Base-by-base conservation (phyloP, 2,113 vertebrate species). In the Apeltes quadracus region DNA sequence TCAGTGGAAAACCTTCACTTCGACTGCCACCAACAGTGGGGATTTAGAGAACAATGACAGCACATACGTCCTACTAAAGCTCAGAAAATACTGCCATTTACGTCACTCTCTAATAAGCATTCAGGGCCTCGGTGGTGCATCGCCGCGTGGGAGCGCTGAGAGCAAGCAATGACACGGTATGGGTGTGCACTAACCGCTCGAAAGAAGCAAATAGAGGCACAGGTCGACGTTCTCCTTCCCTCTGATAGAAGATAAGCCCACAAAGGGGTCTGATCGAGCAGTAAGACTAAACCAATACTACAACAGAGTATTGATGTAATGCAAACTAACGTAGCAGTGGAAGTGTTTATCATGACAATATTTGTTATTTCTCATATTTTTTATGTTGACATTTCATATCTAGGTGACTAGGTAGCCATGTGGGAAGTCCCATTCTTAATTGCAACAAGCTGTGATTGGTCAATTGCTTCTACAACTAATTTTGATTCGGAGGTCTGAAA, bases 1-100 rank as follows among this genome's bases (percentile, higher is more conserved):
- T 78, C 66, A 59, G 84, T 59, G 69, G 69, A 38, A 69, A 80
- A 87, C 87, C 87, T 89, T 82, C 36, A 71, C 63, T 85, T 81
- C 67, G 34, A 78, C 46, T 53, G 38, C 62, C 23, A 22, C 71
- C 51, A 51, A 84, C 79, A 57, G 74, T 12, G 62, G 66, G 74
- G 73, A 84, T 79, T 79, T 83, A 48, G 44, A 81, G 72, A 59
- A 65, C 32, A 61, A 22, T 72, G 83, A 78, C 79, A 81, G 69
- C 65, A 70, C 59, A 69, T 1, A 44, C 64, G 53, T 67, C 36
- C 63, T 6, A 48, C 63, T 72, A 44, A 82, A 82, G 64, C 57
- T 61, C 67, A 82, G 32, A 69, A 83, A 85, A 75, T 39, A 23
- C 75, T 34, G 71, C 64, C 66, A 50, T 81, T 85, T 71, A 79